A percentile compares a stretch with the other conserved stretches of the same genome.
Conservation (phyloP, 2,888 invertebrate species). For the Balanococcus diminutus region DNA sequence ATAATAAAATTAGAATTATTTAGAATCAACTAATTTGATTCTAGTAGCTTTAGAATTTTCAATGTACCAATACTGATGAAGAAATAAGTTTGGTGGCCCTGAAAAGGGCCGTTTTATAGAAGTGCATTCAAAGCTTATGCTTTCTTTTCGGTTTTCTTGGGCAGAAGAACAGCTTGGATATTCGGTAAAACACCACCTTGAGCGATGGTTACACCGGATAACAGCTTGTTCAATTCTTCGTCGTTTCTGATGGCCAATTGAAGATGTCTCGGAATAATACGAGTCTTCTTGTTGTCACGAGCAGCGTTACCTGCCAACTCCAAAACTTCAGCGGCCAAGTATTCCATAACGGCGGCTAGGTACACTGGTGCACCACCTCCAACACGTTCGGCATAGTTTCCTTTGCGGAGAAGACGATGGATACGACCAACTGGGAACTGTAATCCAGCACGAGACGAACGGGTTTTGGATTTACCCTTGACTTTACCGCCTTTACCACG, state of each 20-base stretch:
- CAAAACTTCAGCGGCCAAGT: constrained; percentile 73
- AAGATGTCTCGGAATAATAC: constrained; percentile 79
- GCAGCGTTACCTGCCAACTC: constrained; percentile 71
- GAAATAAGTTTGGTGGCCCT: constrained; percentile 56
- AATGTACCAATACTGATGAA: not conserved
- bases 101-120: constrained; percentile 58
- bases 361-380: constrained; percentile 67
- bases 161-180: constrained; percentile 56
- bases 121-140: not conserved
- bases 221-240: constrained; percentile 78
- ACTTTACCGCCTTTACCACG: constrained; percentile 58
- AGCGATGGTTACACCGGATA: constrained; percentile 81
- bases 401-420: constrained; percentile 67
- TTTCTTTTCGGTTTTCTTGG: constrained; percentile 60
- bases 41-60: too few species aligned
- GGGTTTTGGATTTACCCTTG: constrained; percentile 65
- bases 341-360: constrained; percentile 69
- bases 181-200: constrained; percentile 83
- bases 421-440: constrained; percentile 67
- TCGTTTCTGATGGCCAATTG: constrained; percentile 82
- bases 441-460: constrained; percentile 66
- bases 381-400: constrained; percentile 68
- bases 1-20: too few species aligned
- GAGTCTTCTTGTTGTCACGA: constrained; percentile 70
- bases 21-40: too few species aligned